Base-by-base conservation (phyloP, 1,140 invertebrate genomes). In the Drosophila lini region DNA sequence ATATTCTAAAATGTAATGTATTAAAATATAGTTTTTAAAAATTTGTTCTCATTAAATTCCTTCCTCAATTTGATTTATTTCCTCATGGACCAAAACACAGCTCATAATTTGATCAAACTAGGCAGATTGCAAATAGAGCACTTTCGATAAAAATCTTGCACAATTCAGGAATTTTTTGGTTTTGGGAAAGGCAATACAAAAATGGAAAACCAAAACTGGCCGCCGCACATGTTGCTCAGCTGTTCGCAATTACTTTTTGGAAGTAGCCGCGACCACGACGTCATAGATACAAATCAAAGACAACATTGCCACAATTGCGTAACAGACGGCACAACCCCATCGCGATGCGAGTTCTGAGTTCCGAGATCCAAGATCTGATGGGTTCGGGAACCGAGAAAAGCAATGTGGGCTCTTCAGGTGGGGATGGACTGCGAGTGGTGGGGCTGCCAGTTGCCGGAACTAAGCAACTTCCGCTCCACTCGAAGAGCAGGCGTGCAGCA, bases 211-310 rank as follows among this genome's bases (percentile, higher is more conserved):
- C 50, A 42, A 42, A 64, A 80, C 59, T 78, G 67, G 78, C 63
- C 40, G 68, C 83, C 40, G 68, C 83, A 86, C 76, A 86, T 86
- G 83, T 74, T 70, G 56, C 80, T 88, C 83, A 88, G 83, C 80
- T 88, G 83, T 88, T 88, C 74, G 83, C 84, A 88, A 88, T 88
- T 88, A 88, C 79, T 61, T 38, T 69, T 38, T 36, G 57, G 53
- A 53, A 68, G 62, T 42, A 42, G 48, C 61, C 34, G 61, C 74
- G 56, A 56, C 76, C 61, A 50, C 45, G 13, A 38, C 53, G 61
- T 48, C 69, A 65, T 34, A 76, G 64, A 61, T 55, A 65, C 48
- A 82, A 89, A 83, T 86, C 76, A 80, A 88, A 88, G 80, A 70
- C 75, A 56, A 70, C 75, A 56, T 61, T 77, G 75, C 75, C 62